A percentile compares a stretch with the other conserved stretches of the same genome.
Conservation (phyloP, 2,888 invertebrate genomes). For the Drosophila meridiana region DNA sequence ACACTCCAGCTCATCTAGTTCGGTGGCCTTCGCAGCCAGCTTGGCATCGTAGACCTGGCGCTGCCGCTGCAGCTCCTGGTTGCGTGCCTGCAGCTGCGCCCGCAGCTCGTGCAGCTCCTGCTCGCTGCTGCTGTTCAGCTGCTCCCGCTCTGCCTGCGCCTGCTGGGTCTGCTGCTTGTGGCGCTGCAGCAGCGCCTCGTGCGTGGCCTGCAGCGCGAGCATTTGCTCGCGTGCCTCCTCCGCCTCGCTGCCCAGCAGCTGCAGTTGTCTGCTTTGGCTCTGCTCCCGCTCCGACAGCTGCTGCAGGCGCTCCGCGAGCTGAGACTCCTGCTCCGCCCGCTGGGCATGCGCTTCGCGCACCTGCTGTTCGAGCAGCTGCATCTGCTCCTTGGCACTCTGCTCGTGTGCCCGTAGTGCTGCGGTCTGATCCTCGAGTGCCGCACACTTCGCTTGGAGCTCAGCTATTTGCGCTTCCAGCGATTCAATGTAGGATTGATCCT, state of each 20-base stretch:
- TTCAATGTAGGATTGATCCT: conserved; percentile 91
- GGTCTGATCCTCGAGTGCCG: conserved; percentile 89
- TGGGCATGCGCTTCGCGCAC: conserved; percentile 87
- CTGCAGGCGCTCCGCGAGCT: conserved; percentile 88
- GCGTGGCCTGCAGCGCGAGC: conserved; percentile 85
- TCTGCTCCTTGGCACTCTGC: conserved; percentile 87
- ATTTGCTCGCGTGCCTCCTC: conserved; percentile 86
- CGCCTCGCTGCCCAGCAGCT: conserved; percentile 87
- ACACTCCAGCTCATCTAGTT: conserved; percentile 86
- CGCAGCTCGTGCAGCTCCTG: conserved; percentile 70
- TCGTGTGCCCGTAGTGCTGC: conserved; percentile 88
- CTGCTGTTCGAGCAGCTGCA: conserved; percentile 87
- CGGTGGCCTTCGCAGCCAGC: conserved; percentile 84
- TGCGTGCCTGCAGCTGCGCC: conserved; percentile 74
- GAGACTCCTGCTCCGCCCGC: conserved; percentile 88
- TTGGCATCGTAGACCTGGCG: conserved; percentile 85
- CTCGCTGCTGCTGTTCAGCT: conserved; percentile 85
- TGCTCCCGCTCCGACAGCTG: conserved; percentile 88
- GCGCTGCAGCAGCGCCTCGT: conserved; percentile 84
- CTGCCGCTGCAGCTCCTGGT: conserved; percentile 85
- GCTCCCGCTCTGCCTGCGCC: conserved; percentile 74
- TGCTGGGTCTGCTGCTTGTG: conserved; percentile 84
- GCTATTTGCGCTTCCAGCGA: conserved; percentile 89
- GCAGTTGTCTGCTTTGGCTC: conserved; percentile 87
- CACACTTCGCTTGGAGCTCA: conserved; percentile 88